These are phyloP conservation scores for Zaprionus kolodkinae DNA, from an alignment of 1,140 invertebrate genomes.

Conservation along the genomic window DNA sequence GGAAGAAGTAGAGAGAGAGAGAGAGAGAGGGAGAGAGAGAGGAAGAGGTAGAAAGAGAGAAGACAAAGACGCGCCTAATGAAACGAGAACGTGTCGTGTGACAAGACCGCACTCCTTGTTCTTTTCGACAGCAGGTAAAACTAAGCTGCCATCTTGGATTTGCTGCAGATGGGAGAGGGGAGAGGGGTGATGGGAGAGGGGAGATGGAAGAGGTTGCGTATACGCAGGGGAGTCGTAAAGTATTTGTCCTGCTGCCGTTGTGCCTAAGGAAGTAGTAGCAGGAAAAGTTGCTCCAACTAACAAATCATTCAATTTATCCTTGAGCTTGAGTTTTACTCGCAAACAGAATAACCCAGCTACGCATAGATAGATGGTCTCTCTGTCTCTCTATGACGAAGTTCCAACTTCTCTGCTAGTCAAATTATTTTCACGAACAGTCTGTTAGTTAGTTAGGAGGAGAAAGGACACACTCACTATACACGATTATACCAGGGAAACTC, in stretches of 20 bases:
- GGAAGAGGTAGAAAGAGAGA: background rate
- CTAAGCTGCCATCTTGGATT: slow-evolving; percentile 30
- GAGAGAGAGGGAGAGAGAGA: background rate
- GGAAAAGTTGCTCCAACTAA: slow-evolving; percentile 43
- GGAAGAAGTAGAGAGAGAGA: background rate
- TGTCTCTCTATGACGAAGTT: background rate
- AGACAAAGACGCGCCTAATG: slow-evolving; percentile 24
- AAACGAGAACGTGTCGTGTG: slow-evolving; percentile 29
- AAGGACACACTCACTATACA: background rate
- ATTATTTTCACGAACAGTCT: background rate
- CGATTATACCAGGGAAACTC: background rate
- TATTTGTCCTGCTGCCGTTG: slow-evolving; percentile 21
- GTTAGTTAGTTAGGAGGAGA: background rate
- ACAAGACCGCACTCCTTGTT: slow-evolving; percentile 9
- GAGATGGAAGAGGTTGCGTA: background rate
- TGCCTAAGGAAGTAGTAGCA: slow-evolving; percentile 13
- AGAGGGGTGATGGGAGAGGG: too few species aligned
- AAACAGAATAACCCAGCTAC: background rate
- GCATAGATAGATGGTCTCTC: too few species aligned
- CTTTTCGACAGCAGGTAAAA: slow-evolving; percentile 19
- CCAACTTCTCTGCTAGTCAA: background rate
- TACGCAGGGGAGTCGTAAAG: slow-evolving; percentile 56
- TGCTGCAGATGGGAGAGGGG: background rate
- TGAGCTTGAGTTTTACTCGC: background rate
- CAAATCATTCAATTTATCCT: slow-evolving; percentile 67